Evolutionary conservation across 2,797 vertebrate species (phyloP).

Genomic region (Sparidentex hasta): DNA sequence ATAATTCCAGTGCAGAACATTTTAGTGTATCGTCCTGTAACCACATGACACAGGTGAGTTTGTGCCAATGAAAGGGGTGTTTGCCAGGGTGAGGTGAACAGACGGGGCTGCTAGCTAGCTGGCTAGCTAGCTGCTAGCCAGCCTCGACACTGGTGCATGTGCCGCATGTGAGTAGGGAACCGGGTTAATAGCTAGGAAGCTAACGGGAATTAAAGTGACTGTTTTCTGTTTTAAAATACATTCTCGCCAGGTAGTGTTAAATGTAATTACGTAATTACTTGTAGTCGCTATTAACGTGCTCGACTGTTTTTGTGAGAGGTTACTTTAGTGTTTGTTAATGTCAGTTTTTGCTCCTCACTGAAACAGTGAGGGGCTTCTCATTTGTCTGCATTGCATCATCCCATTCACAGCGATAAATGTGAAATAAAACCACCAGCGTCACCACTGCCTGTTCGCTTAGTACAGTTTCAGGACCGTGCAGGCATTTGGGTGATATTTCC

Average conservation of each 20-base stretch:
- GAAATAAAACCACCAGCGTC: neutral
- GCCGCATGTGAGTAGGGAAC: slow-evolving; percentile 77
- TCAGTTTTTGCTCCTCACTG: neutral
- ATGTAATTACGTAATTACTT: rapidly evolving
- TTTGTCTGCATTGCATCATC: slow-evolving; percentile 69
- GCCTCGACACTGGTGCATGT: slow-evolving; percentile 55
- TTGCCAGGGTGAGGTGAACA: neutral
- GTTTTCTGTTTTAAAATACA: neutral
- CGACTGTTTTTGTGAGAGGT: rapidly evolving
- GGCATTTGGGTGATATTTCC: neutral
- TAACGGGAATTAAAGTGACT: slow-evolving; percentile 18
- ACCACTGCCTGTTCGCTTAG: neutral
- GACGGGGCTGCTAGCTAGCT: slow-evolving; percentile 44
- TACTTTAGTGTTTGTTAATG: neutral
- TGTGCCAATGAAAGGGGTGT: neutral
- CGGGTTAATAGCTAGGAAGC: slow-evolving; percentile 52
- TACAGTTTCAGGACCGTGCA: neutral
- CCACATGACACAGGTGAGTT: slow-evolving; percentile 79
- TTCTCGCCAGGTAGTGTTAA: rapidly evolving
- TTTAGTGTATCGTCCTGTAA: slow-evolving; percentile 51
- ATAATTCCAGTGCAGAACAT: slow-evolving; percentile 7
- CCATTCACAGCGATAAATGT: slow-evolving; percentile 18
- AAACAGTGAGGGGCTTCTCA: neutral
- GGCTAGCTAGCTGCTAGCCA: slow-evolving; percentile 53
- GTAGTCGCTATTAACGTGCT: rapidly evolving